Base-by-base conservation (phyloP, 30 jellyfish, hydroid and myxozoan species). In the Pelagia noctiluca region DNA sequence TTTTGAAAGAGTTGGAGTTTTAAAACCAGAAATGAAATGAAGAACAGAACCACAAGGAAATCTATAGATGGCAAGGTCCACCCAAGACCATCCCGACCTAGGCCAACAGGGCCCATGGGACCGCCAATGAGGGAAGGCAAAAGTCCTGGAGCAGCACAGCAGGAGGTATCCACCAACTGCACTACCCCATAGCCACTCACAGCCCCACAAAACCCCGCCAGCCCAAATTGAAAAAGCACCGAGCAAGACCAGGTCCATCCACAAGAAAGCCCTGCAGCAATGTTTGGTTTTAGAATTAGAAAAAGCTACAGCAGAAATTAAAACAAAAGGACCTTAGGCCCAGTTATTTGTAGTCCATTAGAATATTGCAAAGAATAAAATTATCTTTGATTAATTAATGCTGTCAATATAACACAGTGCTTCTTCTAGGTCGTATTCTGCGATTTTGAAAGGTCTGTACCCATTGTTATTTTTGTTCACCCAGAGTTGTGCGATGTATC, bases 211-310 rank as follows among this genome's bases (percentile, higher is more conserved):
- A n/a, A n/a, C n/a, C n/a, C n/a, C n/a, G n/a, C n/a, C n/a, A n/a
- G n/a, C n/a, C n/a, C n/a, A n/a, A n/a, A n/a, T n/a, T n/a, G n/a
- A n/a, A n/a, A n/a, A n/a, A n/a, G n/a, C n/a, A n/a, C n/a, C n/a
- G n/a, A n/a, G n/a, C n/a, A n/a, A n/a, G n/a, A n/a, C n/a, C n/a
- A n/a, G n/a, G n/a, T n/a, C n/a, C n/a, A n/a, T n/a, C n/a, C n/a
- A n/a, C n/a, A n/a, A n/a, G n/a, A n/a, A n/a, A n/a, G n/a, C 57
- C 57, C 57, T 42, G 57, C 57, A 42, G 57, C 16, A 42, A 42
- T 42, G 57, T 16, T 42, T 42, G 57, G 57, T 42, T 42, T 42
- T 42, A 42, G 57, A 42, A 42, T 42, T 42, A 42, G 8, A 16
- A 42, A 42, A 5, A 16, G 57, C 57, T 16, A 42, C 57, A 8